Evolutionary conservation across 2,113 vertebrate genomes (phyloP).

Genomic region (Rhinopithecus roxellana): DNA sequence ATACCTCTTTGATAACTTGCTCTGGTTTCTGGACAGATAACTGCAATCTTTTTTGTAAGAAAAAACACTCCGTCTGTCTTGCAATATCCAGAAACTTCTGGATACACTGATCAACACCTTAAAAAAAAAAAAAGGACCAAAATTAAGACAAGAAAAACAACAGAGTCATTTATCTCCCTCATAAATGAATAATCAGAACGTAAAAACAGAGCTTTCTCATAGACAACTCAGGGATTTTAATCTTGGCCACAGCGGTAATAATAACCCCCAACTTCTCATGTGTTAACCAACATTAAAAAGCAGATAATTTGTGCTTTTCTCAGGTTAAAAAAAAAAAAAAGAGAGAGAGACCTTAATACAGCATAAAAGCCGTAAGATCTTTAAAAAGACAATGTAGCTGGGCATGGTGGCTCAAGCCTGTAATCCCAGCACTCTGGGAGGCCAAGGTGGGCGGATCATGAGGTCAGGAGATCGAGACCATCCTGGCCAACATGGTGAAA

Average conservation of each 20-base stretch:
- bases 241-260: neutral
- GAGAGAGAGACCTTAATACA: neutral
- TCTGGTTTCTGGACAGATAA: slow-evolving; percentile 98
- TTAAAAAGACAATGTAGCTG: neutral
- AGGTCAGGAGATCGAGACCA: no score
- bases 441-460: no score
- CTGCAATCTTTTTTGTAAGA: slow-evolving; percentile 97
- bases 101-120: slow-evolving; percentile 98
- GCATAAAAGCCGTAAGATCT: neutral
- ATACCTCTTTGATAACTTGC: slow-evolving; percentile 95
- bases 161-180: neutral
- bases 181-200: neutral
- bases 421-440: no score
- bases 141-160: slow-evolving; percentile 17
- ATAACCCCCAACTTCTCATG: neutral
- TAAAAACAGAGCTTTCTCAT: neutral
- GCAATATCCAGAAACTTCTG: slow-evolving; percentile 99
- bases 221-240: neutral
- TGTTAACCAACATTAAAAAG: neutral
- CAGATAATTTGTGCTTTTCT: neutral
- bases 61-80: slow-evolving; percentile 98
- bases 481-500: no score
- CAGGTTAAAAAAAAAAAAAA: neutral
- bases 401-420: no score
- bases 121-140: neutral